These are phyloP conservation scores for Chironomus tentans DNA, from an alignment of 2,888 invertebrate species.

Conservation along the genomic window DNA sequence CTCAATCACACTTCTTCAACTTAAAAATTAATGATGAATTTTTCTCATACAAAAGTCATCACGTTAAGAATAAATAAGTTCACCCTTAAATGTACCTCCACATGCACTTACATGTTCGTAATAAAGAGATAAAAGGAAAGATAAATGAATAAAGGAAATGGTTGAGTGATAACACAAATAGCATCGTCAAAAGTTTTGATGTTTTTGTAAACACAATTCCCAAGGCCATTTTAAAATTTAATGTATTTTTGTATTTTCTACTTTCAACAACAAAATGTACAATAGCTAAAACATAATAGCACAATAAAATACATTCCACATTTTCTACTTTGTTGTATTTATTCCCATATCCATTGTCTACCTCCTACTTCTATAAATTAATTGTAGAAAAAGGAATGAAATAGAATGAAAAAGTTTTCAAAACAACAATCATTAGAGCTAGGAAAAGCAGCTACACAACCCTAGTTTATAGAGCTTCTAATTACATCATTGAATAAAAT, in stretches of 20 bases:
- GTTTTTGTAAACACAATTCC: background rate
- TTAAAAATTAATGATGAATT: no score
- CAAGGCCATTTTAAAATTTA: background rate
- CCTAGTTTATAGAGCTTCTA: background rate
- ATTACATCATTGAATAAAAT: conserved; percentile 1
- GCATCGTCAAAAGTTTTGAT: background rate
- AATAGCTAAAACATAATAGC: no score
- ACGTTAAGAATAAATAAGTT: no score
- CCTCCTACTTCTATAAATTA: conserved; percentile 3
- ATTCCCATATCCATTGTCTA: no score
- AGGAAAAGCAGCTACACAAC: background rate
- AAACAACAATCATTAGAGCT: conserved; percentile 21
- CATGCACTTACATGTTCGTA: background rate
- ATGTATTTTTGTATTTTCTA: background rate
- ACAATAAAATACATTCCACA: no score
- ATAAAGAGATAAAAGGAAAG: background rate
- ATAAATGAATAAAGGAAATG: background rate
- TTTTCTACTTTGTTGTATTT: no score
- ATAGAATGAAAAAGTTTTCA: background rate
- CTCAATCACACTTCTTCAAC: no score
- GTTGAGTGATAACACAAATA: background rate
- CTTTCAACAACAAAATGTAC: background rate
- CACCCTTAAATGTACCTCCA: no score
- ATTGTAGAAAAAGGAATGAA: background rate
- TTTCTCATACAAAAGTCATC: no score